Evolutionary conservation across 2,888 invertebrate genomes (phyloP), one percentile per base, ranked within the genome.

Genomic region (Athetis lepigone): DNA sequence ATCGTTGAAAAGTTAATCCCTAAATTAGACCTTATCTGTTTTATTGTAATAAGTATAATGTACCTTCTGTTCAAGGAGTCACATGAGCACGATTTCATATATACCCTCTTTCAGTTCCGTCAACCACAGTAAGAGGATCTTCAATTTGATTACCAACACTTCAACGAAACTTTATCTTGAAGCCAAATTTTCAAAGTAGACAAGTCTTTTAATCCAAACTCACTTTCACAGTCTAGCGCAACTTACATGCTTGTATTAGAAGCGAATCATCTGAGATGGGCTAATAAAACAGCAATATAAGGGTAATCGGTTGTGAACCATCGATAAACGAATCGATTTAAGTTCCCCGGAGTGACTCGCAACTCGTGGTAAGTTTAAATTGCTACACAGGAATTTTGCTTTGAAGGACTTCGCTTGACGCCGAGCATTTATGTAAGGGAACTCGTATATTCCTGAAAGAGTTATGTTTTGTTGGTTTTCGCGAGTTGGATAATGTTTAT

Each of bases 321-420:
- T 92, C 92, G 91, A 92, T 93, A 92, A 94, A 92, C 91, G 93
- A 93, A 92, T 88, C 94, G 93, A 93, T 94, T 92, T 91, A 94
- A 93, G 92, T 94, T 94, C 82, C 85, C 79, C 76, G 78, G 86
- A 90, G 90, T 92, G 93, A 92, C 89, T 91, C 86, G 85, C 85
- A 82, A 83, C 82, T 86, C 86, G 83, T 82, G 83, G 76, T 84
- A 94, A 94, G 91, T 94, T 94, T 94, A 94, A 94, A 94, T 94
- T 94, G 93, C 91, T 90, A 88, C 88, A 87, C 84, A 88, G 88
- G 90, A 91, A 92, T 93, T 92, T 90, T 87, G 85, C 90, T 89
- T 85, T 87, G 87, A 85, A 84, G 85, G 83, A 87, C 83, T 86
- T 71, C 75, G 75, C 77, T 77, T 79, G 79, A 79, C 73, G 65